Base-by-base conservation (phyloP, 2,888 invertebrate species). In the Lycia hirtaria region DNA sequence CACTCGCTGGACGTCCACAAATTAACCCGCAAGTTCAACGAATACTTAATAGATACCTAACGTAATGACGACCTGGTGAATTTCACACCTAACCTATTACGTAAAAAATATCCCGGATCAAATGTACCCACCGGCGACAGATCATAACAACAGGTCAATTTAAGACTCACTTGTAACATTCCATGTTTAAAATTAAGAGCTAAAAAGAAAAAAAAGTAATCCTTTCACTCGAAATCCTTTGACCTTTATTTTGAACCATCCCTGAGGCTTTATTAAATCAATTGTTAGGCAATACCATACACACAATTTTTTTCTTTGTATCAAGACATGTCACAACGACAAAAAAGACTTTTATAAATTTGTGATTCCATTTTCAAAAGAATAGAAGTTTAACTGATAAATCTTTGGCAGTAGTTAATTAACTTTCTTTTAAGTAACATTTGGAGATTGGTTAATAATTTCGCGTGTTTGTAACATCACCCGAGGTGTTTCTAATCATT, bases 401-500 rank as follows among this genome's bases (percentile, higher is more conserved):
- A 37, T 52, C 44, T 37, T 44, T 35, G 12, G 24, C 24, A 4
- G 20, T 1, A 15, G 9, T 20, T 41, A 41, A 55, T 30, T 41
- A 26, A 43, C 55, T 55, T 55, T 55, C 48, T 48, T 55, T 28
- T 19, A 24, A 10, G 37, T 30, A 15, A 47, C 30, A 22, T 22
- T 22, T 22, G 10, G 14, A 32, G 19, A 4, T 22, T 14, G 10
- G 4, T 26, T 32, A 17, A 24, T 41, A 19, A 37, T 48, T 38
- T 60, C 20, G 26, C 52, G 33, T 57, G 55, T 38, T 24, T 17
- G 40, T 48, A 12, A 2, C n/a, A 12, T 37, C 14, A 60, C 57
- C 58, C n/a, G 45, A 38, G 60, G 60, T 50, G 62, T 5, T 53
- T 56, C 44, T 60, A 62, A 65, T 62, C 48, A 56, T 35, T 30